Conservation (phyloP, 1,140 invertebrate species). For the Drosophila pandora region DNA sequence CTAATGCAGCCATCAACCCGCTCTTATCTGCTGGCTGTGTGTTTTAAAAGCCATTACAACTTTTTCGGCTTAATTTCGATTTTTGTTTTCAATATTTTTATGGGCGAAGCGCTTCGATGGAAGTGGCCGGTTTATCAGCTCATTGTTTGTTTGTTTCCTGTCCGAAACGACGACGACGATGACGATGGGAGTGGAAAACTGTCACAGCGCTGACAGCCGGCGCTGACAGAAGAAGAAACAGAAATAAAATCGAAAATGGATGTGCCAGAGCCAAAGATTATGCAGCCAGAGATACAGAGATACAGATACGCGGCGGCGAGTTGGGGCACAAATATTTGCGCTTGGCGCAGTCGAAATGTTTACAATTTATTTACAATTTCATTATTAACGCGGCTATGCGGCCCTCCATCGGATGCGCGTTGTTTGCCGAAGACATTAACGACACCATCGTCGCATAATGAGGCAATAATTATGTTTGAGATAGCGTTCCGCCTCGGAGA, state of each 20-base stretch:
- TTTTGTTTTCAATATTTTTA: slow-evolving; percentile 31
- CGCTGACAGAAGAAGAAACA: slow-evolving; percentile 17
- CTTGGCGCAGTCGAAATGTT: slow-evolving; percentile 71
- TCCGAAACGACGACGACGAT: slow-evolving; percentile 7
- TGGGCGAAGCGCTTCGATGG: slow-evolving; percentile 24
- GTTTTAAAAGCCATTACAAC: slow-evolving; percentile 65
- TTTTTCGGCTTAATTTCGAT: slow-evolving; percentile 54
- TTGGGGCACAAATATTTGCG: slow-evolving; percentile 62
- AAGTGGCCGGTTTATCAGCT: slow-evolving; percentile 59
- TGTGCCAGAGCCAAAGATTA: slow-evolving; percentile 51
- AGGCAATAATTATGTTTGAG: slow-evolving; percentile 76
- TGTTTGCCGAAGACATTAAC: slow-evolving; percentile 72
- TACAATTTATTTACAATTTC: slow-evolving; percentile 80
- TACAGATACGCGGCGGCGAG: slow-evolving; percentile 24
- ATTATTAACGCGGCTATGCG: slow-evolving; percentile 61
- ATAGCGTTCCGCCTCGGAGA: slow-evolving; percentile 48
- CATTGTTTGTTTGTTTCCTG: slow-evolving; percentile 67
- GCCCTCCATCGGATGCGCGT: slow-evolving; percentile 58
- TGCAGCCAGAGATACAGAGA: slow-evolving; percentile 24
- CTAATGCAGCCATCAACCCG: slow-evolving; percentile 68
- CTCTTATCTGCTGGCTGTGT: slow-evolving; percentile 45
- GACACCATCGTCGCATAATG: slow-evolving; percentile 66
- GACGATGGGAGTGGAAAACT: slow-evolving; percentile 45
- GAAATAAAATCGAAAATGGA: slow-evolving; percentile 41
- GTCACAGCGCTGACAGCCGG: slow-evolving; percentile 68